Evolutionary conservation across 2,113 vertebrate genomes (phyloP).

Genomic region (Scopus umbretta): DNA sequence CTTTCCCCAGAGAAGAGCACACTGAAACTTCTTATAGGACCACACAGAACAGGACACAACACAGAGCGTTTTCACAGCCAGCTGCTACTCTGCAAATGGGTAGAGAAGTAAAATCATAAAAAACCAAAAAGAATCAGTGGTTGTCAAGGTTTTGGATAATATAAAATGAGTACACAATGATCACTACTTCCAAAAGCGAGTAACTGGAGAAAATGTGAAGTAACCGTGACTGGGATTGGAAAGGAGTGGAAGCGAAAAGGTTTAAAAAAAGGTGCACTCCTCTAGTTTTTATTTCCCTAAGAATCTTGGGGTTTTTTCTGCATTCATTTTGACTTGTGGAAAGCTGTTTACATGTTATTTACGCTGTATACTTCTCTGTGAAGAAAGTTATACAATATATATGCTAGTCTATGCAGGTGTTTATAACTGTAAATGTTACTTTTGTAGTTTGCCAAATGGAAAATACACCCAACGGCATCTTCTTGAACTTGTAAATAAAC

Average conservation of each 20-base stretch:
- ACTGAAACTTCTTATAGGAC: neutral
- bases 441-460: slow-evolving; percentile 29
- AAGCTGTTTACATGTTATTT: slow-evolving; percentile 24
- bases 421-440: slow-evolving; percentile 25
- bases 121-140: neutral
- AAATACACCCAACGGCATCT: slow-evolving; percentile 20
- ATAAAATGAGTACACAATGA: neutral
- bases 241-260: neutral
- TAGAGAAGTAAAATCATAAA: neutral
- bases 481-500: slow-evolving; percentile 54
- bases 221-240: neutral
- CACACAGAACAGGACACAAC: neutral
- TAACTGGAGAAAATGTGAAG: neutral
- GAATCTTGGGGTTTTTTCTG: neutral
- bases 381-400: neutral
- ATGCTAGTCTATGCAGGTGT: slow-evolving; percentile 6
- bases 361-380: neutral
- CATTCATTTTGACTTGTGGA: neutral
- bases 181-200: neutral
- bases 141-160: neutral
- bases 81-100: neutral
- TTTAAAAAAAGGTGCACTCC: neutral
- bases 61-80: neutral
- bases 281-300: neutral
- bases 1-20: neutral